Conservation (phyloP, 23 tunicate species). For the Trididemnum clinides region DNA sequence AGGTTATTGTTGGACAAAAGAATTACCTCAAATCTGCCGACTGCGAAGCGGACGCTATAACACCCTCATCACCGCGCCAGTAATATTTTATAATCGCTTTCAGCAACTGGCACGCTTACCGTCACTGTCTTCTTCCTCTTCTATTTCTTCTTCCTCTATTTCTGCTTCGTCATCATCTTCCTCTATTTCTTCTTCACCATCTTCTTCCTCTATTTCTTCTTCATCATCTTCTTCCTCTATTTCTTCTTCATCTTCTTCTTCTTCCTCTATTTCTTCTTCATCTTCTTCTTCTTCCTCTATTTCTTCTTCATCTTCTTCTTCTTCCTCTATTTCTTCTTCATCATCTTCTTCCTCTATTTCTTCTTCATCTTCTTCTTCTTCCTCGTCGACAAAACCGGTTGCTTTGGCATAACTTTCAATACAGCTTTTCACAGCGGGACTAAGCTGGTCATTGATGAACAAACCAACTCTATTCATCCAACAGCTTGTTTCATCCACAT, state of each 20-base stretch:
- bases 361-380: neutral
- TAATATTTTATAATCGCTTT: too few species aligned
- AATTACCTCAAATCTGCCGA: too few species aligned
- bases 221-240: neutral
- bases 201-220: neutral
- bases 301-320: neutral
- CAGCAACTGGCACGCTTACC: neutral
- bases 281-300: neutral
- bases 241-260: neutral
- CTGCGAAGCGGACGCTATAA: too few species aligned
- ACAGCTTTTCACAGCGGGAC: neutral
- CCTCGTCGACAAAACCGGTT: neutral
- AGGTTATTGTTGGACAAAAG: too few species aligned
- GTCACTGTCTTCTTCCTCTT: neutral
- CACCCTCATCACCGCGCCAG: too few species aligned
- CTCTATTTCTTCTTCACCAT: neutral
- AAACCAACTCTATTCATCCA: constrained; percentile 9
- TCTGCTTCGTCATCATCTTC: neutral
- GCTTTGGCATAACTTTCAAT: constrained; percentile 19
- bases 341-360: neutral
- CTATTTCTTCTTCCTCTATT: neutral
- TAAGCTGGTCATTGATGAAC: neutral
- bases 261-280: neutral
- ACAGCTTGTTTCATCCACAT: neutral
- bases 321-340: neutral